Percentiles rank a stretch among this genome's conserved stretches.
Evolutionary conservation across 2,113 vertebrate genomes (phyloP).

Genomic region (Motacilla tschutschensis): DNA sequence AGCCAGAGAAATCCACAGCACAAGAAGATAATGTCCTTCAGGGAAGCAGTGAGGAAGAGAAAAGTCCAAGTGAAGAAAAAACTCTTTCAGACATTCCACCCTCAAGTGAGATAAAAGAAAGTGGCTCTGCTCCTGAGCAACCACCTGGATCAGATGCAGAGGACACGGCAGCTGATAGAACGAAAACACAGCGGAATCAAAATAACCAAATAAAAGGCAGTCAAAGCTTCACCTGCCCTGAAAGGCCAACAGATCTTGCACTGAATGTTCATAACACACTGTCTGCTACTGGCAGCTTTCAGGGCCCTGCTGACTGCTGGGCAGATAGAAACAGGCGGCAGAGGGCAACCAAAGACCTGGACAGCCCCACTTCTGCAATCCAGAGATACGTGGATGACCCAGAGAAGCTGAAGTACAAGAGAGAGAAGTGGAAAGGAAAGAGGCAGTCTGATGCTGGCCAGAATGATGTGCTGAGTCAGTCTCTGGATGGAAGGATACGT

Average conservation of each 20-base stretch:
- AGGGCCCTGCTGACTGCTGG: neutral
- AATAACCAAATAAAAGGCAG: conserved; percentile 58
- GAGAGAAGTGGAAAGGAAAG: conserved; percentile 84
- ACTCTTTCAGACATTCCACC: neutral
- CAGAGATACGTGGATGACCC: conserved; percentile 78
- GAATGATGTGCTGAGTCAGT: conserved; percentile 64
- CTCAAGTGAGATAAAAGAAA: neutral
- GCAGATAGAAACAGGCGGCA: neutral
- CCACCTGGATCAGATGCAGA: neutral
- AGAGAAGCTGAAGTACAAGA: conserved; percentile 76
- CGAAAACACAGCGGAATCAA: neutral
- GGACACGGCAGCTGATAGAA: neutral
- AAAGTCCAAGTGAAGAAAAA: neutral
- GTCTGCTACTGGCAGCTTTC: conserved; percentile 31
- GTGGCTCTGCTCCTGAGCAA: neutral
- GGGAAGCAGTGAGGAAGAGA: neutral
- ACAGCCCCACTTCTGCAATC: conserved; percentile 69
- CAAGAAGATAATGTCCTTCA: neutral
- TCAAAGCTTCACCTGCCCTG: conserved; percentile 34
- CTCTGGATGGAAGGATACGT: conserved; percentile 57
- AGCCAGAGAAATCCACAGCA: neutral
- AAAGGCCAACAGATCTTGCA: conserved; percentile 62
- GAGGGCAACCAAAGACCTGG: conserved; percentile 42
- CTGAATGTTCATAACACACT: conserved; percentile 19
- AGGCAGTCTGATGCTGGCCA: conserved; percentile 54